Evolutionary conservation across 2,888 invertebrate species (phyloP).

Genomic region (Cacoxenus indagator): DNA sequence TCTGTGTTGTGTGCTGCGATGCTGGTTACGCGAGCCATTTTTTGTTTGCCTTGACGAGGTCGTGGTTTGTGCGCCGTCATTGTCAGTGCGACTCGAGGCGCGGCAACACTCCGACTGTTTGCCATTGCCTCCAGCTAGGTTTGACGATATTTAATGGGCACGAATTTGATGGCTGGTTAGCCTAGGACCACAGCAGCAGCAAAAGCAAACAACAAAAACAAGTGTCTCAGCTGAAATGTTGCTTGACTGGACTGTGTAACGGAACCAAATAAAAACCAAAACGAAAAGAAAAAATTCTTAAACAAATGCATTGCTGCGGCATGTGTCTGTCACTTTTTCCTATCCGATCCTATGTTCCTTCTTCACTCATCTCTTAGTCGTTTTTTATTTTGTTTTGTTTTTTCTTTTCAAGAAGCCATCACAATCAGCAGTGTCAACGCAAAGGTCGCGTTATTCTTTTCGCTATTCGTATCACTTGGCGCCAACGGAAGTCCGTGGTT

Average conservation of each 20-base stretch:
- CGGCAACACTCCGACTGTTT: background rate
- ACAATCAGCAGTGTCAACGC: too few species aligned
- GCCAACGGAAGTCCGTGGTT: slow-evolving; percentile 4
- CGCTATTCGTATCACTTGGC: background rate
- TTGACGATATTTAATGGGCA: slow-evolving; percentile 54
- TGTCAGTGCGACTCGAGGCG: background rate
- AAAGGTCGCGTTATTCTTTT: too few species aligned
- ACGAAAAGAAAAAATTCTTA: background rate
- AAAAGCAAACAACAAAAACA: background rate
- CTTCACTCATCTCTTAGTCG: too few species aligned
- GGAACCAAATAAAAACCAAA: background rate
- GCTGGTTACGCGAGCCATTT: background rate
- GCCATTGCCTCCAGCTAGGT: slow-evolving; percentile 3
- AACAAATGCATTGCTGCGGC: background rate
- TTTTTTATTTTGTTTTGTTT: background rate
- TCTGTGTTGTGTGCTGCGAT: background rate
- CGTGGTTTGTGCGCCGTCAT: slow-evolving; percentile 23
- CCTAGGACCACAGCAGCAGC: slow-evolving; percentile 16
- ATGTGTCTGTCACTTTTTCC: background rate
- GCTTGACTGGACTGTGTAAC: background rate
- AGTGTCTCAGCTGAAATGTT: background rate
- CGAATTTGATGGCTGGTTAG: slow-evolving; percentile 67
- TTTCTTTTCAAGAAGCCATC: background rate
- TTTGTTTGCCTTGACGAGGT: slow-evolving; percentile 19
- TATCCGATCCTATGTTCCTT: too few species aligned